Conservation (phyloP, 2,888 invertebrate genomes). For the Lamellibrachia satsuma region DNA sequence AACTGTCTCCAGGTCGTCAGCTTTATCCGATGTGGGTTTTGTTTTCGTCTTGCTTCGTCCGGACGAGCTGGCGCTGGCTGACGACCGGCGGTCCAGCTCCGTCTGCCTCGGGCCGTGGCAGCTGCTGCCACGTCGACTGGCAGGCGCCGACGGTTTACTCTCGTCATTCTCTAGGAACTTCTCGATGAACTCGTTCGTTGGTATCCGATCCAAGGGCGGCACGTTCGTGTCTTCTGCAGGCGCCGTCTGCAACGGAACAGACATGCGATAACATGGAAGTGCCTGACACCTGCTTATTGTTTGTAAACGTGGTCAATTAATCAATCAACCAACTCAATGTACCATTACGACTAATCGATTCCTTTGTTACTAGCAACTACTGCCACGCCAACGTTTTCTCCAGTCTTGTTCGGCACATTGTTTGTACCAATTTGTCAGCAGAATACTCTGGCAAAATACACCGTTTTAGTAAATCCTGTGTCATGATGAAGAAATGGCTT, state of each 20-base stretch:
- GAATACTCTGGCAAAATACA: no score
- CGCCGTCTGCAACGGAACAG: not conserved
- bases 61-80: not conserved
- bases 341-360: not conserved
- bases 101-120: conserved; percentile 20
- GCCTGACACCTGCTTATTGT: not conserved
- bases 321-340: not conserved
- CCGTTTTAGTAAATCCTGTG: not conserved
- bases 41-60: not conserved
- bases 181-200: conserved; percentile 39
- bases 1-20: conserved; percentile 54
- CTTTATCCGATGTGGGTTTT: conserved; percentile 34
- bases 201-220: conserved; percentile 36
- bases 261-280: not conserved
- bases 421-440: no score
- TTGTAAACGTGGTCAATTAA: not conserved
- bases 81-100: not conserved
- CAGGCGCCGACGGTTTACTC: conserved; percentile 38
- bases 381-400: not conserved
- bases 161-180: conserved; percentile 34
- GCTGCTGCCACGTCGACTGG: conserved; percentile 41
- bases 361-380: not conserved
- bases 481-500: not conserved
- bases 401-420: not conserved
- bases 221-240: conserved; percentile 23